phyloP scores from a whole-genome alignment of 2,888 invertebrate species.

The Drosophila barbarae region DNA sequence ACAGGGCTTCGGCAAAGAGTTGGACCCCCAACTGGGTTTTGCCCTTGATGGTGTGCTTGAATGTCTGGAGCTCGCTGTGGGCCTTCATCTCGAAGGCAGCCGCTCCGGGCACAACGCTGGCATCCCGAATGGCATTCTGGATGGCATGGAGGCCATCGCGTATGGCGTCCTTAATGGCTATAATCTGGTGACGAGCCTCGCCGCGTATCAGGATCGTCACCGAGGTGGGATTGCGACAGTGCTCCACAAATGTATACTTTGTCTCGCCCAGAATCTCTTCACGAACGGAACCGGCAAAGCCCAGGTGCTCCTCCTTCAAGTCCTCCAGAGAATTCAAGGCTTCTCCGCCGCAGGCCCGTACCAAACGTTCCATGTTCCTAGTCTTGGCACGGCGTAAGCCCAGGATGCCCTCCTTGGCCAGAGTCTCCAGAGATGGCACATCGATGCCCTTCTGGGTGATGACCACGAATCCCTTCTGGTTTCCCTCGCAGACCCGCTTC shows the following conservation, averaged over 20 bases:
- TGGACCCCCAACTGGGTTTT: conserved; percentile 93
- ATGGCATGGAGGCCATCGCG: conserved; percentile 98
- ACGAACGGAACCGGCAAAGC: conserved; percentile 95
- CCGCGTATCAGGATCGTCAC: conserved; percentile 98
- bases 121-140: conserved; percentile 97
- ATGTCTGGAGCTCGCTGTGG: conserved; percentile 88
- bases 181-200: conserved; percentile 98
- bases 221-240: conserved; percentile 96
- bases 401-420: conserved; percentile 98
- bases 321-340: conserved; percentile 98
- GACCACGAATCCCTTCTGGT: conserved; percentile 96
- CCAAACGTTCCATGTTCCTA: conserved; percentile 98
- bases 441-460: conserved; percentile 99
- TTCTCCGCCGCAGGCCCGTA: conserved; percentile 95
- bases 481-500: conserved; percentile 94
- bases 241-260: conserved; percentile 98
- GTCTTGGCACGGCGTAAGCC: conserved; percentile 97
- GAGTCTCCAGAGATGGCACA: conserved; percentile 95
- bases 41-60: conserved; percentile 92
- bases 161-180: conserved; percentile 98
- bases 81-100: conserved; percentile 98
- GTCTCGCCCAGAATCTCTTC: conserved; percentile 99
- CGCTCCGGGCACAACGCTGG: conserved; percentile 94
- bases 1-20: conserved; percentile 97
- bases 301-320: conserved; percentile 90